Base-by-base conservation (phyloP, 2,797 vertebrate genomes). In the Iguana delicatissima region DNA sequence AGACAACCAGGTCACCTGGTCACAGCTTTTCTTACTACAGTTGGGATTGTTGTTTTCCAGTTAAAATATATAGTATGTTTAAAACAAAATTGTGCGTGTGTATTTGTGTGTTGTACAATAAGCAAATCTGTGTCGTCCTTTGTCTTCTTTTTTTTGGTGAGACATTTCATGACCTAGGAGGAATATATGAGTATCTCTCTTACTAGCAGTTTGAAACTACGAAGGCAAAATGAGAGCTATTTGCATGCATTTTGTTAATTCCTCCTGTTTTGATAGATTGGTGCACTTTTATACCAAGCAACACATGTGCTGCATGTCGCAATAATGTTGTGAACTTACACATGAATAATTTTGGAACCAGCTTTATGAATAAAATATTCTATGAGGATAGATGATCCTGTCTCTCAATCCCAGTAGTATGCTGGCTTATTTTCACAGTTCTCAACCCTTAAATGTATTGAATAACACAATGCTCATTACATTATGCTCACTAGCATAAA, bases 281-380 rank as follows among this genome's bases (percentile, higher is more conserved):
- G 64, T 84, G 12, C 57, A 76, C 52, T 85, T 1, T 81, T 85
- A 14, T 80, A 18, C 35, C 32, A 26, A 62, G 80, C 55, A 62
- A 35, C 20, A 24, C 9, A 20, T 55, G 18, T 3, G 59, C 90
- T 22, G n/a, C 52, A 90, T 64, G 86, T 72, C 64, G 84, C 86
- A 86, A 69, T 69, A 69, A 32, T 69, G 29, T 32, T 32, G 0
- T 77, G 9, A 90, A 89, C 67, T 89, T 90, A 59, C 73, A 1
- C 18, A 52, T 0, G 6, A 89, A 82, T 26, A 85, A 84, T 10
- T 83, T 83, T 38, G 10, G n/a, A 14, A 10, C n/a, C 80, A 84
- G 1, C 6, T 69, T 18, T 10, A 32, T 32, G 42, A 32, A 84
- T 57, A 84, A 32, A 50, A 20, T 50, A 32, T 26, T 42, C 13